Base-by-base conservation (phyloP, 1,140 invertebrate species). In the Lordiphosa clarofinis region DNA sequence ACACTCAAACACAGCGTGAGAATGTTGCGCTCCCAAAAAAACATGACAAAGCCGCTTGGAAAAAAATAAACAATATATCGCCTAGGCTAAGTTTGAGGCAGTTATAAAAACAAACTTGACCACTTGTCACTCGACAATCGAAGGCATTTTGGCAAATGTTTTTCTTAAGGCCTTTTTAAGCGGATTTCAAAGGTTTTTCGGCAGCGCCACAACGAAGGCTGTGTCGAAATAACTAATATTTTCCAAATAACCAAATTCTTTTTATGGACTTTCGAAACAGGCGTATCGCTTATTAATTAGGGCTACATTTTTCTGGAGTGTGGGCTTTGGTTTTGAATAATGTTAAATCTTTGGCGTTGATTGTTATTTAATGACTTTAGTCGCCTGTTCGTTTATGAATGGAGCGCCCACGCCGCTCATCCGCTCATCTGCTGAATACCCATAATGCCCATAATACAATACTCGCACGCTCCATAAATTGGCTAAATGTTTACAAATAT, bases 401-500 rank as follows among this genome's bases (percentile, higher is more conserved):
- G 76, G n/a, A n/a, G 57, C 71, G 55, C 66, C 68, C 66, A 57
- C 70, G 40, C 37, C 47, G 44, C 50, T n/a, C n/a, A n/a, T 15
- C 24, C 24, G 37, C 12, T 37, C 36, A n/a, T 56, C 15, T 21
- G 40, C 35, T 21, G 36, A 33, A 66, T 53, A 40, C 54, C 35
- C 40, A 64, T 56, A 73, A 60, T 78, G 53, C 48, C 43, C 43
- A 56, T 55, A 65, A 28, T 59, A 65, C 56, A 60, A 60, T 44
- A 56, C 73, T 65, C 64, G 73, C 61, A 78, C 59, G 52, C 74
- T 74, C 68, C 67, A 82, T 82, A 84, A 82, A 82, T 82, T 84
- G 67, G 37, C 55, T 84, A 84, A 82, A 84, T 84, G 78, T 64
- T 84, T 84, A 82, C 76, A 84, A 82, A 82, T 82, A 84, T 82